A percentile compares a stretch with the other conserved stretches of the same genome.
Conservation (phyloP, 2,113 vertebrate genomes). For the Aldabrachelys gigantea region DNA sequence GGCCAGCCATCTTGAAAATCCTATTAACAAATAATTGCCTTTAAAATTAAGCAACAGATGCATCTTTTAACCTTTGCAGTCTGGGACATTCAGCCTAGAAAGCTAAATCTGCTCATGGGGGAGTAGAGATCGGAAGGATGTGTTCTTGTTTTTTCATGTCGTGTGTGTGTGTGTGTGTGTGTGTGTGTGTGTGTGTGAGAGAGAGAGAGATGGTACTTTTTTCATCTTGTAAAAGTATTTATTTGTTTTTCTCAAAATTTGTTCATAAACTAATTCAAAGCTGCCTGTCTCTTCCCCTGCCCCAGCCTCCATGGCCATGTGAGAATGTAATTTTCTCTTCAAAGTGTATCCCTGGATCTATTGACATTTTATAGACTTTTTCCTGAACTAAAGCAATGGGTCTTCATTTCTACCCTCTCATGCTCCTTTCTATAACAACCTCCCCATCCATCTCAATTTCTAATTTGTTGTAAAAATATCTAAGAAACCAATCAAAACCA, state of each 20-base stretch:
- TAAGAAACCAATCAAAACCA: background rate
- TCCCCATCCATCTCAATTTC: background rate
- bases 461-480: background rate
- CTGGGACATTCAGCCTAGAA: background rate
- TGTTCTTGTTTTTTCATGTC: background rate
- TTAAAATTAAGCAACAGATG: background rate
- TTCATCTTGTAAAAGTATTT: background rate
- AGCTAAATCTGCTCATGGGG: background rate
- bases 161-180: no score
- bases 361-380: background rate
- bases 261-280: background rate
- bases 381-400: accelerated
- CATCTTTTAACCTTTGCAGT: background rate
- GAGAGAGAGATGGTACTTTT: background rate
- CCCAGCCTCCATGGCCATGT: background rate
- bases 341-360: background rate
- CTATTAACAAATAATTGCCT: background rate
- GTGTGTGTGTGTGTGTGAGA: no score
- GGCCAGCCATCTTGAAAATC: background rate
- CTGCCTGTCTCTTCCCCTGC: background rate
- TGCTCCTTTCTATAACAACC: background rate
- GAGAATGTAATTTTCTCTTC: background rate
- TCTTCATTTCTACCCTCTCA: background rate
- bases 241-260: background rate
- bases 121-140: background rate